These are phyloP conservation scores for Saccostrea glomerata DNA, from an alignment of 1,140 invertebrate species.

Conservation along the genomic window DNA sequence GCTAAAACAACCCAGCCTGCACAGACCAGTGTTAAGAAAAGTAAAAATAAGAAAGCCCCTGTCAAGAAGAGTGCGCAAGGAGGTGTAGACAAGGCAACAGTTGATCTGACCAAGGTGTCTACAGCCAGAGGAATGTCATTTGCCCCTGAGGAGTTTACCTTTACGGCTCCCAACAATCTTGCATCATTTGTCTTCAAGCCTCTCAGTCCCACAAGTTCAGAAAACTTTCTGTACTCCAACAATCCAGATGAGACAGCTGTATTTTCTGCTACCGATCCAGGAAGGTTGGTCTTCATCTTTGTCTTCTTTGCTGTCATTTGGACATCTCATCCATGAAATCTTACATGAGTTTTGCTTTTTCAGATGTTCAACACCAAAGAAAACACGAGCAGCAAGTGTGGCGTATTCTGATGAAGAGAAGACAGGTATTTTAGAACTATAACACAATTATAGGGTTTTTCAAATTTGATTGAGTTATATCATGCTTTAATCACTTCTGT, in stretches of 20 bases:
- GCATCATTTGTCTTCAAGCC: slow-evolving; percentile 61
- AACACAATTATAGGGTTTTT: background rate
- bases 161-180: slow-evolving; percentile 62
- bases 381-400: background rate
- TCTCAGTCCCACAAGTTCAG: slow-evolving; percentile 61
- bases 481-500: background rate
- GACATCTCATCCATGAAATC: too few relatives aligned
- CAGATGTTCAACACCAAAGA: slow-evolving; percentile 51
- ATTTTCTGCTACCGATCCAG: slow-evolving; percentile 47
- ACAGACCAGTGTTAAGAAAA: background rate
- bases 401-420: background rate
- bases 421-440: background rate
- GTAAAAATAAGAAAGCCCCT: background rate
- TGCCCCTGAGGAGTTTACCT: slow-evolving; percentile 64
- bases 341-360: background rate
- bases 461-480: background rate
- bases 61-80: slow-evolving; percentile 30
- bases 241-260: slow-evolving; percentile 44
- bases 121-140: slow-evolving; percentile 61
- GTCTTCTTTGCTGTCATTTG: too few relatives aligned
- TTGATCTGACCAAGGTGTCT: slow-evolving; percentile 57
- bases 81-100: background rate
- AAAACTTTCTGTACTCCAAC: slow-evolving; percentile 57
- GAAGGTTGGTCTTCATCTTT: slow-evolving; percentile 42
- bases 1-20: background rate